Evolutionary conservation across 2,113 vertebrate genomes (phyloP), one percentile per base, ranked within the genome.

Genomic region (Dissostichus mawsoni): DNA sequence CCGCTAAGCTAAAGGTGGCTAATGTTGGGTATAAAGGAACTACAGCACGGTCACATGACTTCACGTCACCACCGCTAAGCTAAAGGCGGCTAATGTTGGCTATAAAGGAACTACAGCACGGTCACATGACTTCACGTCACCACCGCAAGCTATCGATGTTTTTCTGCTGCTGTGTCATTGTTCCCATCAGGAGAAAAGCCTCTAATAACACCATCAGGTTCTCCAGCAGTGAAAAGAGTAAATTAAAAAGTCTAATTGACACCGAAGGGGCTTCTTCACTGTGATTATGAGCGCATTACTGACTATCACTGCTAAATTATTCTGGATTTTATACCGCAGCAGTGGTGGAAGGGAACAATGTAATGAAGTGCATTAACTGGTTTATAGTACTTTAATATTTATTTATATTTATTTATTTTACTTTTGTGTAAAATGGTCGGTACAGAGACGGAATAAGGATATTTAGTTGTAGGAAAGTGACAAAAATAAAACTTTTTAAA

Each of bases 221-320:
- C 70, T 56, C 62, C 68, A 73, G 52, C 84, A 74, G 79, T 2
- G 3, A 63, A 44, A 78, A 48, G 20, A 75, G 82, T 76, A 62
- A 76, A 82, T 85, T 81, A 87, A 85, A 36, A 77, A 48, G 63
- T 51, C 74, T 83, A 74, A 80, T 83, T 83, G 82, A 51, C 69
- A 72, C 73, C 71, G 55, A 62, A 56, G 71, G n/a, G 36, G 47
- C 62, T 65, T 74, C 59, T 78, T 76, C 66, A 11, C 17, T 66
- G 53, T 52, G 48, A 74, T 78, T 71, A 78, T 16, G 36, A 25
- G 53, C 48, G n/a, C 16, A 61, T 52, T 4, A 50, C 51, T 36
- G 58, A 71, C 59, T 50, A 36, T 25, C 47, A 50, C 51, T 8
- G 45, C 63, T n/a, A 13, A 47, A 25, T 23, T 13, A 1, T 4